Conservation (phyloP, 2,888 invertebrate genomes). For the Acleris holmiana region DNA sequence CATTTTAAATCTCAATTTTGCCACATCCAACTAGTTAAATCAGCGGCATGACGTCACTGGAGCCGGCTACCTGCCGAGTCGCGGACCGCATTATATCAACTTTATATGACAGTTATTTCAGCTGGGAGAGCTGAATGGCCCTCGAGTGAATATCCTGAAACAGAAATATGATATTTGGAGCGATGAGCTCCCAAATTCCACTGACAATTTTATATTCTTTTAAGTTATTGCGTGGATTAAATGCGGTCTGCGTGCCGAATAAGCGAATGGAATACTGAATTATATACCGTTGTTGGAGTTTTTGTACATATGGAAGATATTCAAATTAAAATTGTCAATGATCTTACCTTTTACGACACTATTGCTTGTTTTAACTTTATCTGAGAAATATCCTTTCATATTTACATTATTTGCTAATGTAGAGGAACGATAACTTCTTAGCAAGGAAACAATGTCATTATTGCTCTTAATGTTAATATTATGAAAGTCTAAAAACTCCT, state of each 20-base stretch:
- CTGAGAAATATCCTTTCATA: no score
- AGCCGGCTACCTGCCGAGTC: conserved; percentile 31
- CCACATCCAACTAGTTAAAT: conserved; percentile 34
- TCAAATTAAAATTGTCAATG: no score
- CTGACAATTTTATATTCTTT: conserved; percentile 38
- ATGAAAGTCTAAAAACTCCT: neutral
- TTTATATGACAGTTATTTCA: conserved; percentile 39
- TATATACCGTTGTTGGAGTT: neutral
- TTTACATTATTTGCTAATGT: no score
- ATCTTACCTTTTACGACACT: no score
- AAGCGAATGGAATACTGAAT: conserved; percentile 9
- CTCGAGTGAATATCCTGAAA: conserved; percentile 38
- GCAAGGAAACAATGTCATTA: no score
- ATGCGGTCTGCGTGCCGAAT: conserved; percentile 23
- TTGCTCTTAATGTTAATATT: neutral
- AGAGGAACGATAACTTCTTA: no score
- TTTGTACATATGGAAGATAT: no score
- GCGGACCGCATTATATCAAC: conserved; percentile 38
- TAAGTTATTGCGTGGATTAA: conserved; percentile 35
- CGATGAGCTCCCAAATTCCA: conserved; percentile 35
- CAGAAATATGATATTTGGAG: conserved; percentile 37
- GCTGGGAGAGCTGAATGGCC: conserved; percentile 33
- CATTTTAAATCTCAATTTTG: conserved; percentile 29
- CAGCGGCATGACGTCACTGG: conserved; percentile 27
- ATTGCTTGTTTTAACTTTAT: no score